A percentile compares a stretch with the other conserved stretches of the same genome.
These are phyloP conservation scores for Mya arenaria DNA, from an alignment of 1,140 invertebrate genomes.

Conservation along the genomic window DNA sequence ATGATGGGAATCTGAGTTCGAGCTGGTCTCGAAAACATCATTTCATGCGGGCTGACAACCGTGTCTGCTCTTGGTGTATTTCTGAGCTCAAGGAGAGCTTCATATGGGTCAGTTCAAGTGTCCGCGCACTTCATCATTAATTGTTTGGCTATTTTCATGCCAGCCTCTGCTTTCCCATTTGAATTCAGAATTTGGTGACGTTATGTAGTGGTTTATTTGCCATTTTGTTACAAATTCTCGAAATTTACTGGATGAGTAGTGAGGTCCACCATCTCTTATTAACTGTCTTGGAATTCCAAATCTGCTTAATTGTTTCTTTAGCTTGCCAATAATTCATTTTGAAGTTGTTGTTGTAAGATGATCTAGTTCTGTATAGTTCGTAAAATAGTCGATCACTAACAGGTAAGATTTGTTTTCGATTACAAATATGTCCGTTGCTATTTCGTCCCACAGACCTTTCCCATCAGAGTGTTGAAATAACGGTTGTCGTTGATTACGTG, in stretches of 20 bases:
- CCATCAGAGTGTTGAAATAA: neutral
- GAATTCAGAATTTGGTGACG: slow-evolving; percentile 8
- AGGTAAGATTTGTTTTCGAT: slow-evolving; percentile 27
- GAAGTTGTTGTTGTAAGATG: slow-evolving; percentile 22
- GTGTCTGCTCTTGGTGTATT: slow-evolving; percentile 15
- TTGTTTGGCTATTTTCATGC: slow-evolving; percentile 3
- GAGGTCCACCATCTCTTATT: slow-evolving; percentile 40
- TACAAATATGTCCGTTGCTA: slow-evolving; percentile 19
- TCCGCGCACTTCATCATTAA: neutral
- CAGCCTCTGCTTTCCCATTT: slow-evolving; percentile 12
- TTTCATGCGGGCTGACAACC: neutral
- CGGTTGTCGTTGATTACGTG: neutral
- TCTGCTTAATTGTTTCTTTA: slow-evolving; percentile 40
- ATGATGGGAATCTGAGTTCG: neutral
- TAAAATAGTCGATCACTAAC: slow-evolving; percentile 35
- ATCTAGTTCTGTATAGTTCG: slow-evolving; percentile 28
- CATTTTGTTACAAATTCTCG: neutral
- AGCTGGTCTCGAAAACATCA: neutral
- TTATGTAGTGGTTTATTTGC: slow-evolving; percentile 2
- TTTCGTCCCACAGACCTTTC: slow-evolving; percentile 38
- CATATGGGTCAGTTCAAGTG: neutral
- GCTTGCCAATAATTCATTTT: slow-evolving; percentile 23
- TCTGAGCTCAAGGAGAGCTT: slow-evolving; percentile 16
- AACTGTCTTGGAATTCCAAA: slow-evolving; percentile 40
- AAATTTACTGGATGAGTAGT: slow-evolving; percentile 26